Base-by-base conservation (phyloP, 2,113 vertebrate genomes). In the Upupa epops region DNA sequence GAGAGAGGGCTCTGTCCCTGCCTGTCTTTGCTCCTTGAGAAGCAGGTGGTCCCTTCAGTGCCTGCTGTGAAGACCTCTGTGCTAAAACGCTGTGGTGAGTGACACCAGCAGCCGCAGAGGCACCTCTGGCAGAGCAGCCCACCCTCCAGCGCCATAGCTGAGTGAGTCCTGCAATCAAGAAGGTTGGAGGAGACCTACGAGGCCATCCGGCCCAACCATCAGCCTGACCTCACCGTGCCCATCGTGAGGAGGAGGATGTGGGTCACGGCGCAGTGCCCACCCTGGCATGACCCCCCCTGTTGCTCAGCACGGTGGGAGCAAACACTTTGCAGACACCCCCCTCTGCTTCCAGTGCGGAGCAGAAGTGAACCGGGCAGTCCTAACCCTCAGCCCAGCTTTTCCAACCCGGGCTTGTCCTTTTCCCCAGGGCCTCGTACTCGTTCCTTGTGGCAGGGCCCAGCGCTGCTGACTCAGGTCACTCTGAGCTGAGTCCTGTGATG, bases 401-500 rank as follows among this genome's bases (percentile, higher is more conserved):
- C 24, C 46, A 91, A 91, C 60, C 3, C 11, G 49, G 8, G n/a
- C 16, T 32, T 29, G 16, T 6, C 13, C 60, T 24, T 24, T 10
- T 51, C 6, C 28, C 79, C 63, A 1, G 4, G 28, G 11, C 34
- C 42, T 46, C 2, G 1, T 49, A n/a, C 32, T 84, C 15, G 1
- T 83, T 84, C 82, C 80, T 86, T n/a, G 5, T 26, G 59, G 73
- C 37, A 46, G 64, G 59, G 48, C 70, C 84, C 12, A 6, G 73
- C 0, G 0, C 25, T 72, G 66, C 61, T 86, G 58, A 75, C 31
- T 88, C 20, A 4, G 2, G 40, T 78, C 65, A 90, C 92, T 94
- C 90, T 49, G 16, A 82, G 83, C 36, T 17, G 74, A 92, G 61
- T 61, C 89, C 63, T 70, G 83, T 72, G 80, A 82, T 84, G 49